Conservation (phyloP, 2,113 vertebrate species). For the Ancistrus triradiatus region DNA sequence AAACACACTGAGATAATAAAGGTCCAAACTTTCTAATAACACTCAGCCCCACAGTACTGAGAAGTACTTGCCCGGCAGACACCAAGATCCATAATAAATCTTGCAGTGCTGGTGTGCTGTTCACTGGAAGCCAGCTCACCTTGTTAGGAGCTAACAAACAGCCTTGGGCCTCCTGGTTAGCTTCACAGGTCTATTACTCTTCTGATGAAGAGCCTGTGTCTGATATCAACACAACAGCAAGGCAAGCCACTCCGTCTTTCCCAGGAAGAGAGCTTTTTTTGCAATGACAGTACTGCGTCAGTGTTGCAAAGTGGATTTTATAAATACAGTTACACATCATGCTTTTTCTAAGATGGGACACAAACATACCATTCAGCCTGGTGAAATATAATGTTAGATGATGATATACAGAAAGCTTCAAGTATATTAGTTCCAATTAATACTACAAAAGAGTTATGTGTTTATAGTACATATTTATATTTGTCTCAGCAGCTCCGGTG, state of each 20-base stretch:
- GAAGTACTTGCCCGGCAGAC: conserved; percentile 40
- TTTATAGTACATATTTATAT: too few species aligned
- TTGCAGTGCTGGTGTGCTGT: conserved; percentile 43
- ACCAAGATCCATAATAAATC: conserved; percentile 48
- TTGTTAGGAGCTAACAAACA: conserved; percentile 55
- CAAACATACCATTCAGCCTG: too few species aligned
- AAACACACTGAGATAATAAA: conserved; percentile 40
- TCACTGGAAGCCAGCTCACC: conserved; percentile 44
- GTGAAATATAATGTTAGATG: too few species aligned
- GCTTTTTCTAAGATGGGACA: too few species aligned
- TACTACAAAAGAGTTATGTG: too few species aligned
- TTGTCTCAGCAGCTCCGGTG: too few species aligned
- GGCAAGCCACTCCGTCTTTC: conserved; percentile 43
- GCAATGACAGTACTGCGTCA: conserved; percentile 11
- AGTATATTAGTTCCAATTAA: too few species aligned
- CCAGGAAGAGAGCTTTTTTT: conserved; percentile 25
- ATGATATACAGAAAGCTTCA: too few species aligned
- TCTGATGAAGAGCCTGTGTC: conserved; percentile 51
- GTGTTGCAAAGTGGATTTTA: background rate
- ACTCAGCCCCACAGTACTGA: conserved; percentile 36
- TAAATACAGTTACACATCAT: conserved; percentile 1
- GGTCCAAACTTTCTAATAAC: conserved; percentile 41
- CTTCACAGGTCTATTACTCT: conserved; percentile 48
- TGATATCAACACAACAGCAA: conserved; percentile 41
- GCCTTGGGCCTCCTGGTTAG: conserved; percentile 49